Evolutionary conservation across 2,888 invertebrate species (phyloP).

Genomic region (Pinctada fucata): DNA sequence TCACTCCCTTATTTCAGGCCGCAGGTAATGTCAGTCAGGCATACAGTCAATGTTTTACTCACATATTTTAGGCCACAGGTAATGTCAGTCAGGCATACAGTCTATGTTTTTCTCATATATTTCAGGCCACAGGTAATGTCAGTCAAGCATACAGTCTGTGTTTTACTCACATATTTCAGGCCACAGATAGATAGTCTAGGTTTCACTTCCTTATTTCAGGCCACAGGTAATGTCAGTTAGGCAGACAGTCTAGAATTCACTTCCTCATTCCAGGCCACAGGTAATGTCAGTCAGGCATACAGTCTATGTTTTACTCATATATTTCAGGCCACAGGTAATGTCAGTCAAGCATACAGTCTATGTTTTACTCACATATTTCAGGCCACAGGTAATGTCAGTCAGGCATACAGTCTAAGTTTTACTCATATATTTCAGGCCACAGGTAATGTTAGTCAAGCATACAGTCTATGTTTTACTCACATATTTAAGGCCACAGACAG

Average conservation of each 20-base stretch:
- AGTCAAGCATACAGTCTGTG: conserved; percentile 51
- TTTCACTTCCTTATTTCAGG: conserved; percentile 57
- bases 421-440: no score
- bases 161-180: conserved; percentile 56
- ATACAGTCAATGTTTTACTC: conserved; percentile 56
- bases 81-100: conserved; percentile 48
- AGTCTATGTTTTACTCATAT: conserved; percentile 55
- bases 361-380: conserved; percentile 58
- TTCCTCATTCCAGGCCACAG: no score
- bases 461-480: conserved; percentile 55
- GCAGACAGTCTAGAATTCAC: no score
- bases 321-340: conserved; percentile 57
- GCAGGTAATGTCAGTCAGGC: conserved; percentile 53
- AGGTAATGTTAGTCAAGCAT: conserved; percentile 48
- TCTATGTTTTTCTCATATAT: conserved; percentile 56
- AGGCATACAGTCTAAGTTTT: no score
- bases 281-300: conserved; percentile 49
- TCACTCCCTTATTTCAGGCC: conserved; percentile 55
- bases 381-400: conserved; percentile 56
- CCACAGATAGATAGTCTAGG: conserved; percentile 58
- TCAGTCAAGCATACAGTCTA: conserved; percentile 48
- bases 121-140: conserved; percentile 55
- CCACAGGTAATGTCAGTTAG: conserved; percentile 53
- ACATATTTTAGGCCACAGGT: conserved; percentile 57
- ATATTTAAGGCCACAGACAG: conserved; percentile 56